Evolutionary conservation across 1,140 invertebrate genomes (phyloP).

Genomic region (Drosophila bocki): DNA sequence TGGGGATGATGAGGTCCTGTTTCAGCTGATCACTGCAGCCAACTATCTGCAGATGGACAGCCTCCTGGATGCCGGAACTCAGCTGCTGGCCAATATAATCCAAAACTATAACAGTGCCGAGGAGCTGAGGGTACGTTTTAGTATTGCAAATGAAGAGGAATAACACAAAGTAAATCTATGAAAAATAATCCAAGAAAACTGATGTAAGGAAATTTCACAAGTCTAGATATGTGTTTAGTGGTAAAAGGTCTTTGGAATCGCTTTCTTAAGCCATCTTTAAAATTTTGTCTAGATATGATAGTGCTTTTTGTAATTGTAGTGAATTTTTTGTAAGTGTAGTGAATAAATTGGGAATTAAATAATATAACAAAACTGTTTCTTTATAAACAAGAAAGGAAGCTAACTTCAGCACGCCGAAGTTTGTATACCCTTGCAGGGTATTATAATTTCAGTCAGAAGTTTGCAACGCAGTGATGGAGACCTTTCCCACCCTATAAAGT

Average conservation of each 20-base stretch:
- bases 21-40: constrained; percentile 39
- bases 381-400: too few relatives aligned
- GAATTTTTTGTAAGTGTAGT: not conserved
- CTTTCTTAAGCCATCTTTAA: not conserved
- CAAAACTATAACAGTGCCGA: constrained; percentile 2
- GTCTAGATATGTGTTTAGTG: not conserved
- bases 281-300: not conserved
- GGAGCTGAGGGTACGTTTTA: constrained; percentile 14
- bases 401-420: too few relatives aligned
- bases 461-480: too few relatives aligned
- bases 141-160: not conserved
- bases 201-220: too few relatives aligned
- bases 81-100: constrained; percentile 29
- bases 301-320: not conserved
- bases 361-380: not conserved
- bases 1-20: constrained; percentile 3
- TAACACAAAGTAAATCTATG: not conserved
- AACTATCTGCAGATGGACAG: constrained; percentile 43
- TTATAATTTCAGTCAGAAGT: too few relatives aligned
- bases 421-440: too few relatives aligned
- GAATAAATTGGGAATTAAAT: not conserved
- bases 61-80: constrained; percentile 15
- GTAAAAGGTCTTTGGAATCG: too few relatives aligned
- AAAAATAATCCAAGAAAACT: not conserved
- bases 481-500: too few relatives aligned